Base-by-base conservation (phyloP, 2,888 invertebrate species). In the Meteorus colon region DNA sequence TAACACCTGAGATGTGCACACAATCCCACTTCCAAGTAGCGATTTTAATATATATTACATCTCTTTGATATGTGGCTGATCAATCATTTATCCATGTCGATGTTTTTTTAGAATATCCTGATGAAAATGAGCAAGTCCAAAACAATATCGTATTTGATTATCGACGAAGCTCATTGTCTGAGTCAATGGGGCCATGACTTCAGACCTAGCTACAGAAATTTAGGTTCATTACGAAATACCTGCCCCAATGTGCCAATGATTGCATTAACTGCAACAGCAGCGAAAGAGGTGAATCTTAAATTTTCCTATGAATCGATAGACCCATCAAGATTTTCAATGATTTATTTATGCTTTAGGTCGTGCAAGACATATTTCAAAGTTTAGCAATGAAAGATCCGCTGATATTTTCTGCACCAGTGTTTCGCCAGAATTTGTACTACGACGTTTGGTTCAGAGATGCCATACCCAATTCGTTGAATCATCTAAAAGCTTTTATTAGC, bases 161-260 rank as follows among this genome's bases (percentile, higher is more conserved):
- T 99, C 14, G 99, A 99, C 90, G 99, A 99, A 91, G 98, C 98
- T 1, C 98, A 98, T 90, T 98, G 98, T 91, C 97, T 99, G 0
- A 98, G 97, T 84, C 96, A 99, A 85, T 99, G 99, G 99, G 99
- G 99, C 0, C 99, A 99, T 90, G 98, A 99, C 90, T 99, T 99
- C 89, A 92, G 98, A 8, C 97, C 97, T 0, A 97, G 97, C 89
- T 99, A 98, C 89, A 91, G 98, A 29, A 96, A 97, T 89, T 91
- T 99, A 31, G 97, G 98, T 0, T 87, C 90, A 12, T 90, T 96
- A 62, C 91, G 95, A 73, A 91, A 92, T 73, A 92, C 97, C 77
- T 86, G 85, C 68, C 91, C 91, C 6, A 88, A 89, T 62, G 90
- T 94, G 67, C 94, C 96, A 1, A 96, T 96, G 93, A 92, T 99